Conservation (phyloP, 2,888 invertebrate genomes). For the Drosophila lutescens region DNA sequence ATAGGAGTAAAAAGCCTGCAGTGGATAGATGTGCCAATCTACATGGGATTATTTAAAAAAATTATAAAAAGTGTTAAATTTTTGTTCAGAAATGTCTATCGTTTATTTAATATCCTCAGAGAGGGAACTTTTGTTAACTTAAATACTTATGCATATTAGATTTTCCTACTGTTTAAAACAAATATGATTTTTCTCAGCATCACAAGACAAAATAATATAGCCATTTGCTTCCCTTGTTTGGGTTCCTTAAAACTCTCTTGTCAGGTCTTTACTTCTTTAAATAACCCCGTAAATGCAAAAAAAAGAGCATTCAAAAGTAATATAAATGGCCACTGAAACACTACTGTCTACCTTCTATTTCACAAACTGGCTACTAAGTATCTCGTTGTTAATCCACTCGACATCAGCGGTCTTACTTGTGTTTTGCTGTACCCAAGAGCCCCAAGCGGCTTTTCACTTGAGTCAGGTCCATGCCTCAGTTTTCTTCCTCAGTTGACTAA, state of each 20-base stretch:
- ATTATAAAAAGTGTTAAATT: neutral
- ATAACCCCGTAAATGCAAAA: neutral
- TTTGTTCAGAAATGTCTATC: neutral
- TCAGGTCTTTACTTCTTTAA: neutral
- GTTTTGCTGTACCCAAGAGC: constrained; percentile 20
- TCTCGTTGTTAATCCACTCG: constrained; percentile 6
- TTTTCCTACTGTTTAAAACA: too few species aligned
- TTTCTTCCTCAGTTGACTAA: constrained; percentile 26
- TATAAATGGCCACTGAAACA: neutral
- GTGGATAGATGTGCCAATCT: constrained; percentile 5
- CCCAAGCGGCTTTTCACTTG: constrained; percentile 26
- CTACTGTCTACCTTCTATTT: neutral
- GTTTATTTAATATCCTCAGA: neutral
- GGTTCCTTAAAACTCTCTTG: too few species aligned
- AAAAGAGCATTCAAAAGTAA: neutral
- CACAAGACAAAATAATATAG: too few species aligned
- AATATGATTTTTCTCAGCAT: too few species aligned
- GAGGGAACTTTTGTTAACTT: too few species aligned
- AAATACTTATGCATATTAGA: too few species aligned
- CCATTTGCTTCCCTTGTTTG: too few species aligned
- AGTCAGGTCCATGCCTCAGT: constrained; percentile 18
- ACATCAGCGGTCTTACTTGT: constrained; percentile 16
- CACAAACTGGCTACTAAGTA: neutral
- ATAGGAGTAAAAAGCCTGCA: constrained; percentile 4
- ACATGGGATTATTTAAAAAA: neutral